phyloP scores from a whole-genome alignment of 2,888 invertebrate genomes.

The Periphyllus acericola region DNA sequence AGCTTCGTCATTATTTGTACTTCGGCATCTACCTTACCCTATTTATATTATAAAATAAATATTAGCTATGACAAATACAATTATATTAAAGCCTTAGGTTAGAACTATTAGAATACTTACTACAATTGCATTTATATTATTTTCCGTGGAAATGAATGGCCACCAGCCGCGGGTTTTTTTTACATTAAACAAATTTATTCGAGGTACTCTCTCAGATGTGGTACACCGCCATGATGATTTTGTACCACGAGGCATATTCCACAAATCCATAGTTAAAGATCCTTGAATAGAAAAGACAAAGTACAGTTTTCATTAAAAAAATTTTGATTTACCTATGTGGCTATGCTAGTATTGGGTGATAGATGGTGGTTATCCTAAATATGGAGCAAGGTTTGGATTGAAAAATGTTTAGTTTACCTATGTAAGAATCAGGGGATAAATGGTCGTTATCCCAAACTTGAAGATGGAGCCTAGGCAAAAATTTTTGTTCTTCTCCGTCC shows the following conservation, averaged over 20 bases:
- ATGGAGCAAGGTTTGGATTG: no score
- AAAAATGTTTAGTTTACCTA: constrained; percentile 69
- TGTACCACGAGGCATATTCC: constrained; percentile 31
- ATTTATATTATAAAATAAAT: background rate
- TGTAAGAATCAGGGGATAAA: constrained; percentile 79
- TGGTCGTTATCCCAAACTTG: constrained; percentile 89
- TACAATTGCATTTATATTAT: constrained; percentile 32
- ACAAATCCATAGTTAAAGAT: constrained; percentile 35
- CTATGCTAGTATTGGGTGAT: no score
- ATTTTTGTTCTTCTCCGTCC: constrained; percentile 73
- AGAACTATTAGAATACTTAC: background rate
- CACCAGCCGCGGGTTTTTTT: constrained; percentile 53
- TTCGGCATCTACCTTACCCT: constrained; percentile 77
- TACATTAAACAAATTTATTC: constrained; percentile 35
- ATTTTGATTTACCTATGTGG: no score
- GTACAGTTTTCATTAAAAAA: no score
- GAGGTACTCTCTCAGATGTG: background rate
- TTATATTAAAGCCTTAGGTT: no score
- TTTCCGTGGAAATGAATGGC: constrained; percentile 33
- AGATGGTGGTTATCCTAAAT: no score
- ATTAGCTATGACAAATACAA: background rate
- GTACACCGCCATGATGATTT: constrained; percentile 1
- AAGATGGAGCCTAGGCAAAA: constrained; percentile 79
- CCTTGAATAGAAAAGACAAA: background rate
- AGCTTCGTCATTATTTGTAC: constrained; percentile 72